Evolutionary conservation across 2,888 invertebrate genomes (phyloP), one percentile per base, ranked within the genome.

Genomic region (Acanthosepion esculentum): DNA sequence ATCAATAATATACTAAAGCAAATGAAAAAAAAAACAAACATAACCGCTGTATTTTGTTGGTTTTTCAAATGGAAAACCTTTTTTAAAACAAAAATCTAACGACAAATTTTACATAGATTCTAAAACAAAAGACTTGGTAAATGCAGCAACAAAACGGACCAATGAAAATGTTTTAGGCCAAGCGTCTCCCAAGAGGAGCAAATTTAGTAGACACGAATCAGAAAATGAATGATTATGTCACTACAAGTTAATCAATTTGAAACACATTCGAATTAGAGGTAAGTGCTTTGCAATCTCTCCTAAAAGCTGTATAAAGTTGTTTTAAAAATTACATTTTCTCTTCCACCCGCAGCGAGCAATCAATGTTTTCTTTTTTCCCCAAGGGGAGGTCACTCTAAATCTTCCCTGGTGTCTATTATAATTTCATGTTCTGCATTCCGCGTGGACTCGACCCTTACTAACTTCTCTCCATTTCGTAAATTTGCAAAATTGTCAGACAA

Each of bases 211-310:
- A n/a, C 15, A 4, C n/a, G n/a, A n/a, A 78, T n/a, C n/a, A 2
- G 33, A 78, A 78, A 78, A 78, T 78, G n/a, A 33, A 78, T 78
- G n/a, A 78, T 78, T 78, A 78, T 78, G 78, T 78, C 78, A 78
- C 78, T 15, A 12, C n/a, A n/a, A 78, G 78, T 78, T 78, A 78
- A 78, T 78, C 78, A 78, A 78, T 78, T 78, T n/a, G n/a, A 78
- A 78, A 78, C 78, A 78, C 78, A 78, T 78, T 78, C 78, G n/a
- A 78, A 78, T 78, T 78, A 78, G 78, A 78, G 29, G 78, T 78
- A 78, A 78, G 78, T 78, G 78, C 78, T 78, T 78, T 78, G n/a
- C 78, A 78, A 78, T 78, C 12, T 78, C n/a, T n/a, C n/a, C 12
- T 33, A 33, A 78, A 78, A 78, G 78, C n/a, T 5, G n/a, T 0